A percentile compares a stretch with the other conserved stretches of the same genome.
Evolutionary conservation across 2,797 vertebrate genomes (phyloP).

Genomic region (Premnoplex brunnescens): DNA sequence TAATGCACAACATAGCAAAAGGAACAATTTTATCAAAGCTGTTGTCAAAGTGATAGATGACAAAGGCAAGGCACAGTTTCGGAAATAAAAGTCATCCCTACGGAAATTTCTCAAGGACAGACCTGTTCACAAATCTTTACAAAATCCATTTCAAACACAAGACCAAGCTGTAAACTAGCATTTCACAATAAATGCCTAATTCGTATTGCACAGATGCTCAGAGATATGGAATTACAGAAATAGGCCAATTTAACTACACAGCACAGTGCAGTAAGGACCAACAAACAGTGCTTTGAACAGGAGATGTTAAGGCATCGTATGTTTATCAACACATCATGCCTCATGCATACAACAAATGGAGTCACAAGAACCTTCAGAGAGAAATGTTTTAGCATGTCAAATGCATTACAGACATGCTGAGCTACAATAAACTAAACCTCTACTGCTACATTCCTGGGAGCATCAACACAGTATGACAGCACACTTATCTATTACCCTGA

Average conservation of each 20-base stretch:
- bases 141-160: not conserved
- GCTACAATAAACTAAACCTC: not conserved
- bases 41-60: not conserved
- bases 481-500: not conserved
- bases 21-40: not conserved
- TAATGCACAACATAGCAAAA: not conserved
- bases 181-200: not conserved
- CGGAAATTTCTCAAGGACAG: not conserved
- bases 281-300: not conserved
- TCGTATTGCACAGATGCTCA: not conserved
- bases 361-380: not conserved
- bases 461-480: not conserved
- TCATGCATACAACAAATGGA: not conserved
- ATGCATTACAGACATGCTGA: not conserved
- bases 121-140: not conserved
- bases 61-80: not conserved
- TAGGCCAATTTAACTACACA: not conserved
- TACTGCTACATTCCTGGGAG: not conserved
- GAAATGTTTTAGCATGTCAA: not conserved
- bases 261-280: not conserved
- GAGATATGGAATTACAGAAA: fast-evolving
- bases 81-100: conserved; percentile 8
- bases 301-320: not conserved
- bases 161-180: not conserved
- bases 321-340: not conserved